phyloP scores from a whole-genome alignment of 2,888 invertebrate species.

The Clusia tigrina region DNA sequence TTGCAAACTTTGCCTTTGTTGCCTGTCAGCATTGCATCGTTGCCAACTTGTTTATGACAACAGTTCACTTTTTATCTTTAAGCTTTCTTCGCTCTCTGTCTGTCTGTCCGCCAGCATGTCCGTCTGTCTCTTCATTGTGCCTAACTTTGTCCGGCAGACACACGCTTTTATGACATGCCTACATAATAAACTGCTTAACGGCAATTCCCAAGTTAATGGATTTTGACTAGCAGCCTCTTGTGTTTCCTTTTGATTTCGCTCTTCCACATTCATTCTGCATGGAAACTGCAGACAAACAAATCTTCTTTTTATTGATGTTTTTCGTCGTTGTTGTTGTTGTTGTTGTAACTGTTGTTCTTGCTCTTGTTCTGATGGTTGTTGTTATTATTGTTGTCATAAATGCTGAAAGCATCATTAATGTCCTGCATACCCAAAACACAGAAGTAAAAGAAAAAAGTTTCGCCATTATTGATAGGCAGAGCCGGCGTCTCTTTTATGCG shows the following conservation, averaged over 20 bases:
- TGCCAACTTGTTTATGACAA: no score
- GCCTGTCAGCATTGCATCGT: no score
- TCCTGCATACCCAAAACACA: background rate
- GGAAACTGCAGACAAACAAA: background rate
- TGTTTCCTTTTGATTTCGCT: background rate
- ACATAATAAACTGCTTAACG: background rate
- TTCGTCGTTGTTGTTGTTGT: conserved; percentile 11
- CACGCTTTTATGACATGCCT: background rate
- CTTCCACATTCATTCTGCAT: background rate
- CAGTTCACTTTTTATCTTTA: no score
- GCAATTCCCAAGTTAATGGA: conserved; percentile 9
- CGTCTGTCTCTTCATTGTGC: no score
- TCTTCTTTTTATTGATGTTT: background rate
- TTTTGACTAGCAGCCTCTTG: background rate
- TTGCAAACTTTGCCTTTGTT: no score
- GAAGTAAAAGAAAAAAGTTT: background rate
- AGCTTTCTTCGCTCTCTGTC: no score
- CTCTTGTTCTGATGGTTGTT: background rate
- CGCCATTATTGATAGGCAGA: conserved; percentile 8
- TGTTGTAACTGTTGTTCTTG: conserved; percentile 11
- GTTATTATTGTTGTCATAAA: no score
- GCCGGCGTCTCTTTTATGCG: background rate
- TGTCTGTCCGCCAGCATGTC: no score
- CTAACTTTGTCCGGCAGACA: background rate
- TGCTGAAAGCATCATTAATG: no score